phyloP scores from a whole-genome alignment of 2,888 invertebrate genomes.

The Pandemis cinnamomeana region DNA sequence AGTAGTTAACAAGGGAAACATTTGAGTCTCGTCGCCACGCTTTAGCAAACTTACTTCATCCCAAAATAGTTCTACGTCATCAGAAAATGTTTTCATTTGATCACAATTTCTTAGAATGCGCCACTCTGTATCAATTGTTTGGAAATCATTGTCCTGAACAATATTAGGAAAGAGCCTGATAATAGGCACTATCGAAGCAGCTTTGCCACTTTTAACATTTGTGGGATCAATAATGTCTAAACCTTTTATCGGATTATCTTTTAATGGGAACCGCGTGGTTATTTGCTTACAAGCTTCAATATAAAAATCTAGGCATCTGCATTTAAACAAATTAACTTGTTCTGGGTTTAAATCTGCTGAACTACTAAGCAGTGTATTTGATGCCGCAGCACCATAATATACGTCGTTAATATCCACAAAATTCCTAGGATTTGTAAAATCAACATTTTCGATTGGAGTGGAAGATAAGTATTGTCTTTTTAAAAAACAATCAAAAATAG shows the following conservation, averaged over 20 bases:
- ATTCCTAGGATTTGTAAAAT: conserved; percentile 44
- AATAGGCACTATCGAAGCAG: conserved; percentile 15
- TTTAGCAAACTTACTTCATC: conserved; percentile 41
- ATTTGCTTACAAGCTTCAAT: conserved; percentile 10
- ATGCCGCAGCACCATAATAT: neutral
- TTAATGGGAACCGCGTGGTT: conserved; percentile 37
- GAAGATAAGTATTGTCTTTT: conserved; percentile 44
- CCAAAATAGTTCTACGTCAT: conserved; percentile 42
- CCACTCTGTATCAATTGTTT: conserved; percentile 38
- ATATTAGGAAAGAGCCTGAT: conserved; percentile 36
- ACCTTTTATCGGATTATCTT: conserved; percentile 43
- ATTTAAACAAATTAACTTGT: neutral
- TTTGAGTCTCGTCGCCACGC: conserved; percentile 40
- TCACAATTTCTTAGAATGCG: conserved; percentile 34
- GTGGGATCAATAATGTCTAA: conserved; percentile 31
- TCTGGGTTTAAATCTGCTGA: neutral
- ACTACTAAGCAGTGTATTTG: neutral
- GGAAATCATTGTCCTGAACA: conserved; percentile 38
- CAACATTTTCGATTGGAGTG: conserved; percentile 46
- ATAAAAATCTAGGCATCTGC: neutral
- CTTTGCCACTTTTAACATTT: conserved; percentile 42
- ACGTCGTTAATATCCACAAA: neutral
- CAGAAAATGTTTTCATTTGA: conserved; percentile 38
- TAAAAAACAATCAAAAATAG: conserved; percentile 51
- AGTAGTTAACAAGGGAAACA: conserved; percentile 38